Base-by-base conservation (phyloP, 2,888 invertebrate species). In the Platerodrilus igneus region DNA sequence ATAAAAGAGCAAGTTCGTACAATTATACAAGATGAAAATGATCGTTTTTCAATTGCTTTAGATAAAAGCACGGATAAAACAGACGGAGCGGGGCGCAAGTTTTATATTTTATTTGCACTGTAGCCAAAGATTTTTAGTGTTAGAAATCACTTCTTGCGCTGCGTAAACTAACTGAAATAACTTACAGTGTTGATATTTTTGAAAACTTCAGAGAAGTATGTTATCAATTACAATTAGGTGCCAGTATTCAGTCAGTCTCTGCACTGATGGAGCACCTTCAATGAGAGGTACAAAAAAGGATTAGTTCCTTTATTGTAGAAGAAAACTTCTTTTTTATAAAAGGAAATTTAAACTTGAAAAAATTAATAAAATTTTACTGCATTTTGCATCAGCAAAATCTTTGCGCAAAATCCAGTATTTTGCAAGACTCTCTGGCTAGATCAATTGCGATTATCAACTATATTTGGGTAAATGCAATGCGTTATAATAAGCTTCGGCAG, bases 181-280 rank as follows among this genome's bases (percentile, higher is more conserved):
- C 22, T 22, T 10, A 10, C 22, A 10, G n/a, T 9, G 22, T 3
- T 10, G 5, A 22, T 22, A 22, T 22, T 22, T 22, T 22, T 10
- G 22, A 22, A 22, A 22, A n/a, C 22, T 4, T 22, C 22, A 22
- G 22, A 4, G 9, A 22, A 6, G 5, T 22, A n/a, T 22, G 22
- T 22, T 9, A 22, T 22, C 22, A 22, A 22, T 22, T 22, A 22
- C 22, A n/a, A 22, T 22, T 22, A 22, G 10, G 10, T 22, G 22
- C 10, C n/a, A 22, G 22, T 22, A 22, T 22, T 22, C 10, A 22
- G 22, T 22, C n/a, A 22, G 22, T 22, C 3, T 22, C 22, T 22
- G 22, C 22, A 22, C 22, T 10, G 22, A 22, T 22, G 9, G 22
- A 4, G 22, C 22, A 22, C 22, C 22, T 22, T 22, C 22, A 8